Evolutionary conservation across 2,113 vertebrate species (phyloP), one percentile per base, ranked within the genome.

Genomic region (Tenebrosternarchus preto): DNA sequence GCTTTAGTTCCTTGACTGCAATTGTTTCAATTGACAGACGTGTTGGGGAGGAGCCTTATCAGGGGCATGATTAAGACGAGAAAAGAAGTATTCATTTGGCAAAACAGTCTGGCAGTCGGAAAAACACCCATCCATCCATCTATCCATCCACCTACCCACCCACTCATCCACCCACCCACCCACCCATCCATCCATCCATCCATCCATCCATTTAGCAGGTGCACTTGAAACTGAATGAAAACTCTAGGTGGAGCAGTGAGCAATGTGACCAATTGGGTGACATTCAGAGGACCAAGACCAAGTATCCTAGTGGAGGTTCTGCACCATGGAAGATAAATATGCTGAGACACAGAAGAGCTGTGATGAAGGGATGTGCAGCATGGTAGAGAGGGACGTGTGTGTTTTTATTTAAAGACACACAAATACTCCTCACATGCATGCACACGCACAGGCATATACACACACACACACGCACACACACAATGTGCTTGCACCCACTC

Each of bases 71-170:
- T 77, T 73, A 88, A 76, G 70, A 84, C 82, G 81, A 24, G 82
- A 76, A 85, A 78, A 76, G 36, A 83, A 87, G 71, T 60, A 46
- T 82, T 73, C 72, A 89, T 90, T 92, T 93, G 91, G 90, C 90
- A 91, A 91, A 81, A 86, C 83, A 80, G 83, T 91, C 93, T 92
- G 93, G 93, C 92, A 92, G 90, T 91, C 81, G 84, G 43, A 88
- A 85, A 89, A 86, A 88, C 85, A 55, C 82, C 74, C 84, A 83
- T 81, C 81, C 77, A 77, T 70, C 81, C 71, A 79, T 81, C 63
- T 64, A 27, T n/a, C n/a, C n/a, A n/a, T n/a, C n/a, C n/a, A n/a
- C n/a, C n/a, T n/a, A n/a, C n/a, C n/a, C n/a, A n/a, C n/a, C n/a
- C n/a, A n/a, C n/a, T n/a, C n/a, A n/a, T n/a, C n/a, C n/a, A n/a